These are phyloP conservation scores for Acanthosepion esculentum DNA, from an alignment of 2,888 invertebrate genomes.

Conservation along the genomic window DNA sequence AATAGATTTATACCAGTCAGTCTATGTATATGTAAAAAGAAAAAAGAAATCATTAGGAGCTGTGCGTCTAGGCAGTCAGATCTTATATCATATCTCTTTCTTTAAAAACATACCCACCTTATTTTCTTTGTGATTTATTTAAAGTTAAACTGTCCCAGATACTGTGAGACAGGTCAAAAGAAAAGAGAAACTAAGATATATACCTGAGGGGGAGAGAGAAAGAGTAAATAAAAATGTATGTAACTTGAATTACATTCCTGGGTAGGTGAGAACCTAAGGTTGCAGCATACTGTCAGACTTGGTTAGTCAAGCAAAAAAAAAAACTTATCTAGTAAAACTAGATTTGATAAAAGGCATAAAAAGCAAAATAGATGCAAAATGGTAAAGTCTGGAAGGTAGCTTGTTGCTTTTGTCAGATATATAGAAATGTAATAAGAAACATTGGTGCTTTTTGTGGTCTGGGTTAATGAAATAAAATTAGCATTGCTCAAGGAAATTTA, in stretches of 20 bases:
- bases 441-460: too few relatives aligned
- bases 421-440: neutral
- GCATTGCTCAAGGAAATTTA: too few relatives aligned
- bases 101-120: neutral
- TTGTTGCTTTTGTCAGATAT: too few relatives aligned
- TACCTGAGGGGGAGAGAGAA: neutral
- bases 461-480: too few relatives aligned
- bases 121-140: neutral
- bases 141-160: neutral
- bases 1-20: neutral
- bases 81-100: neutral
- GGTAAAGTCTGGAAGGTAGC: neutral
- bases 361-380: neutral
- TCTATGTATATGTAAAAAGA: neutral
- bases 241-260: constrained; percentile 6
- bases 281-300: neutral
- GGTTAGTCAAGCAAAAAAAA: constrained; percentile 4
- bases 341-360: neutral
- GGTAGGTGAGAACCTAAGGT: neutral
- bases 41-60: neutral
- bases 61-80: neutral
- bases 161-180: neutral
- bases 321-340: neutral
- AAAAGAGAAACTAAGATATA: neutral
- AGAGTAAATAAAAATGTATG: neutral